Evolutionary conservation across 1,140 invertebrate species (phyloP), one percentile per base, ranked within the genome.

Genomic region (Eueides isabella): DNA sequence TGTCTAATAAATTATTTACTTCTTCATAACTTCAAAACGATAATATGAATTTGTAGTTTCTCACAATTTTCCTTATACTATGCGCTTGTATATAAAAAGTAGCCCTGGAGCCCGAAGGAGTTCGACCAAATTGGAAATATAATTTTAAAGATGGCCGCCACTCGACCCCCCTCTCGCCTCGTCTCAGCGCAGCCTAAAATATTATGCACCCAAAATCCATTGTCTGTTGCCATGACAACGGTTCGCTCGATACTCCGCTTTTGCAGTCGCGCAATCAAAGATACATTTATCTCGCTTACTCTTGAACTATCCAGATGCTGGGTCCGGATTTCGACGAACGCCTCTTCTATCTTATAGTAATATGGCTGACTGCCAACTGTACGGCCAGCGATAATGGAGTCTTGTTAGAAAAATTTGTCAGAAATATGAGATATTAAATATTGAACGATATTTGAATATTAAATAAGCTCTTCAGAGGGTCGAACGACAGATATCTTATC

Each of bases 181-280:
- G 78, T 74, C 86, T 82, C 86, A 84, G 75, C 90, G 89, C 87
- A 91, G 86, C 89, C 87, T 92, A 93, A 93, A 93, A 93, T 92
- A 93, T 93, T 93, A 93, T 93, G 91, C 92, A 93, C 92, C 92
- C 90, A 85, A 93, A 93, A 92, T 85, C 91, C 89, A 91, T 92
- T 91, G 91, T 93, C 87, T 92, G 92, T 93, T 92, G 81, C 90
- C 87, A 93, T 93, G 88, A 86, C 87, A 85, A 93, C 92, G 73
- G 73, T 41, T 84, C 90, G 91, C 90, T 92, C 91, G 88, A 93
- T 93, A 93, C 85, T 83, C 72, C 64, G 66, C 70, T 74, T 80
- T 85, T 77, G 83, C 82, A 85, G 86, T 72, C 82, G 81, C 80
- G 87, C 79, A 82, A 85, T 84, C 82, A 88, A 84, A 81, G 78